phyloP scores from a whole-genome alignment of 1,140 invertebrate genomes.

The Leptestheria dahalacensis region DNA sequence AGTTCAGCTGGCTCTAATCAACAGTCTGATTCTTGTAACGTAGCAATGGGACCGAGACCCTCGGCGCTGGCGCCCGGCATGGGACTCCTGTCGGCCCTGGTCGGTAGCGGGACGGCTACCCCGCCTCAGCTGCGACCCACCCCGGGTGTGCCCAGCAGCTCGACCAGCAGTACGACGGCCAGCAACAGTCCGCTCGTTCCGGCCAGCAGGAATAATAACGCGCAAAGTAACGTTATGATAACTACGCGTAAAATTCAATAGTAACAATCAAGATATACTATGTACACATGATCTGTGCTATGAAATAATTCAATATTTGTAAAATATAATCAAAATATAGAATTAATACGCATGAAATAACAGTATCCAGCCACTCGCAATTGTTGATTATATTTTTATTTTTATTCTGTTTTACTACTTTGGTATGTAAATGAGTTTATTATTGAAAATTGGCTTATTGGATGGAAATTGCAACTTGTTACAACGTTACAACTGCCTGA shows the following conservation, averaged over 20 bases:
- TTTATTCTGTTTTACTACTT: neutral
- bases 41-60: constrained; percentile 3
- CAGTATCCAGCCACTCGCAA: too few relatives aligned
- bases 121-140: constrained; percentile 5
- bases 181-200: neutral
- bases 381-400: neutral
- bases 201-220: neutral
- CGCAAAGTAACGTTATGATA: neutral
- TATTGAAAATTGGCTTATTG: too few relatives aligned
- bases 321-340: too few relatives aligned
- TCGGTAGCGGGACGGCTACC: neutral
- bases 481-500: too few relatives aligned
- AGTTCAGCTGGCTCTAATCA: neutral
- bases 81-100: constrained; percentile 14
- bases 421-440: too few relatives aligned
- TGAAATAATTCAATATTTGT: too few relatives aligned
- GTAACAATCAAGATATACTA: too few relatives aligned
- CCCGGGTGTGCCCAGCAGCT: neutral
- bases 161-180: neutral
- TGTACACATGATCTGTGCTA: too few relatives aligned
- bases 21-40: constrained; percentile 1
- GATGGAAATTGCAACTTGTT: too few relatives aligned
- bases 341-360: too few relatives aligned
- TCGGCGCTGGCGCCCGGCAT: constrained; percentile 11
- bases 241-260: too few relatives aligned